Conservation (phyloP, 2,113 vertebrate genomes). For the Cottus gobio region DNA sequence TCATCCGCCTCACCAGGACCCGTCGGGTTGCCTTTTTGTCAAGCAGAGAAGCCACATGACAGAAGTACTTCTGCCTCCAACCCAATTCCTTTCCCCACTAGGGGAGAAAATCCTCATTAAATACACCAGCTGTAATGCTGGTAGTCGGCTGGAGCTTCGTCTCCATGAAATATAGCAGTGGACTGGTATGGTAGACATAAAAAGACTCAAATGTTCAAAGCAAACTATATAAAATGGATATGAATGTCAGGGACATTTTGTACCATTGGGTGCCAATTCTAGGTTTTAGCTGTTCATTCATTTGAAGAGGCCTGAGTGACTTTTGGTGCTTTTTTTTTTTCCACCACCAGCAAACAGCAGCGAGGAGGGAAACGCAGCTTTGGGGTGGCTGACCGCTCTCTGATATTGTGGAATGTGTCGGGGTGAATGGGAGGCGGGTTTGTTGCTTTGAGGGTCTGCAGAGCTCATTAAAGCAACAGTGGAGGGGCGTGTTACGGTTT, state of each 20-base stretch:
- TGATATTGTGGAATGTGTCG: constrained; percentile 73
- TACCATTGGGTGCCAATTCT: not conserved
- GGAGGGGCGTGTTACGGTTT: constrained; percentile 48
- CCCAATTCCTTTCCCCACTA: constrained; percentile 19
- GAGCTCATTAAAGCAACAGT: constrained; percentile 66
- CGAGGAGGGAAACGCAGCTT: not conserved
- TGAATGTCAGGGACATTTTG: not conserved
- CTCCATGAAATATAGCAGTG: not conserved
- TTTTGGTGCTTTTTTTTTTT: not conserved
- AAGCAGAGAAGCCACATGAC: constrained; percentile 25
- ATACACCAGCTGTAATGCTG: constrained; percentile 24
- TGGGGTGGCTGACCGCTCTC: constrained; percentile 30
- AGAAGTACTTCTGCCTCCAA: constrained; percentile 8
- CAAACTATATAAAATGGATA: not conserved
- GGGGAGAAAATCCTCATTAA: constrained; percentile 39
- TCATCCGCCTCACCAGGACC: constrained; percentile 40
- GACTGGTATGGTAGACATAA: not conserved
- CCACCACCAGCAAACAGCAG: constrained; percentile 2
- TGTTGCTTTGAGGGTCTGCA: constrained; percentile 54
- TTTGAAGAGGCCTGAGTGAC: not conserved
- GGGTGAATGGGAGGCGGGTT: constrained; percentile 65
- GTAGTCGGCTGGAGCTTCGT: constrained; percentile 15
- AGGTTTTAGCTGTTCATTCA: not conserved
- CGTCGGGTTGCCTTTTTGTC: constrained; percentile 56
- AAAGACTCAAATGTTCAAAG: not conserved